Conservation (phyloP, 2,797 vertebrate species). For the Delichon dasypus region DNA sequence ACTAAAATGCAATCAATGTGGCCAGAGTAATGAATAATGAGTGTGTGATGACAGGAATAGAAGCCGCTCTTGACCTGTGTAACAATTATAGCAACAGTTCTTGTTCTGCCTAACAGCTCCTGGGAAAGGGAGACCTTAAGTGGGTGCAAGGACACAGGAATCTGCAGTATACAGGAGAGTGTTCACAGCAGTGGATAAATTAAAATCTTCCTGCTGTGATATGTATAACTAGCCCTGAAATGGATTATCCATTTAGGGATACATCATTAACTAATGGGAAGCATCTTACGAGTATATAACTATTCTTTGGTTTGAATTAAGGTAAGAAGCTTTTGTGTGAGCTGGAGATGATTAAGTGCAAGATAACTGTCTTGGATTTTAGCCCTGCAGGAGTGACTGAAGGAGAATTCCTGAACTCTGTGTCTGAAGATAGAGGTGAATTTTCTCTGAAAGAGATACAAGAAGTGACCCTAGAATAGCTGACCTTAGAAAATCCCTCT, state of each 20-base stretch:
- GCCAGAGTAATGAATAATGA: neutral
- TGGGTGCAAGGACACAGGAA: neutral
- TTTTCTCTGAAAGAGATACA: neutral
- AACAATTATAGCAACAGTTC: neutral
- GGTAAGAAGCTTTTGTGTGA: neutral
- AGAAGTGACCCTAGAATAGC: neutral
- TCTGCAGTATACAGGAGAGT: rapidly evolving
- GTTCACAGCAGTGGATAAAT: neutral
- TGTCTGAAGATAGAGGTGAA: neutral
- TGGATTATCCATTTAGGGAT: neutral
- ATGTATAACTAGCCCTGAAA: neutral
- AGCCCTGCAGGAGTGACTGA: neutral
- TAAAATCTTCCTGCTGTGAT: neutral
- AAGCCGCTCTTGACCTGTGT: neutral
- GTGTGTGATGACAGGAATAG: neutral
- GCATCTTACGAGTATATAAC: neutral
- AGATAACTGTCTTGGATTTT: neutral
- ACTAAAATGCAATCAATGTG: neutral
- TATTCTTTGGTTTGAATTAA: neutral
- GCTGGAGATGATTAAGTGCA: neutral
- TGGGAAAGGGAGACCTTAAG: neutral
- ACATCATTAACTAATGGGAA: neutral
- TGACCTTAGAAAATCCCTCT: neutral
- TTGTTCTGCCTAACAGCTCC: neutral
- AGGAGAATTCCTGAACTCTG: neutral